phyloP scores from a whole-genome alignment of 2,113 vertebrate genomes.

The Rhipidura dahli region DNA sequence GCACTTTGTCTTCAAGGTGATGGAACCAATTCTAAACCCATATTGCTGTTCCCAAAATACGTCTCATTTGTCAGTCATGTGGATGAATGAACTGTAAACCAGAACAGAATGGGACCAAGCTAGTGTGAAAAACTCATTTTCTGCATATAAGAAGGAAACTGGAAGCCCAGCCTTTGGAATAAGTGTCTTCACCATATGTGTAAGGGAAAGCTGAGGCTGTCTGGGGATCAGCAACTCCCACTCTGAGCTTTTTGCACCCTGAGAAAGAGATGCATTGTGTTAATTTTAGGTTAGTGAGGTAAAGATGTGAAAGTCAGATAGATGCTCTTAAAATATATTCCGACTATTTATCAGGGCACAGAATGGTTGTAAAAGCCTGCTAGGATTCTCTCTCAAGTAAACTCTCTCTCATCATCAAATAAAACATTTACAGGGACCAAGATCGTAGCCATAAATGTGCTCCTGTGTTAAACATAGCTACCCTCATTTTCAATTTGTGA shows the following conservation, averaged over 20 bases:
- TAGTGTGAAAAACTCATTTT: neutral
- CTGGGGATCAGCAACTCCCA: neutral
- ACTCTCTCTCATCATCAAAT: conserved; percentile 14
- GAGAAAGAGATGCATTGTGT: conserved; percentile 4
- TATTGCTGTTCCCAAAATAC: neutral
- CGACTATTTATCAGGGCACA: neutral
- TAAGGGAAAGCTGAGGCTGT: neutral
- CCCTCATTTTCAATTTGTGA: neutral
- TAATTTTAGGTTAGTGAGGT: conserved; percentile 35
- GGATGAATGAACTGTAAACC: neutral
- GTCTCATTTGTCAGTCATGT: neutral
- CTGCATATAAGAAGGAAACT: neutral
- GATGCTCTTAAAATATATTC: neutral
- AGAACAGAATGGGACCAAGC: neutral
- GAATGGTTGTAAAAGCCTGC: conserved; percentile 13
- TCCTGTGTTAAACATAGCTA: conserved; percentile 22
- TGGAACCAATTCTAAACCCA: neutral
- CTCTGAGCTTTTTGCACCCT: neutral
- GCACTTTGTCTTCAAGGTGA: neutral
- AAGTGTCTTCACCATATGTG: neutral
- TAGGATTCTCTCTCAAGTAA: conserved; percentile 40
- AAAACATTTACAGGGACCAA: conserved; percentile 21
- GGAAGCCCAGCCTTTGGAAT: neutral
- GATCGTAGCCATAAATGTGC: neutral
- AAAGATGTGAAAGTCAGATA: conserved; percentile 31